Base-by-base conservation (phyloP, 2,113 vertebrate genomes). In the Platysternon megacephalum region DNA sequence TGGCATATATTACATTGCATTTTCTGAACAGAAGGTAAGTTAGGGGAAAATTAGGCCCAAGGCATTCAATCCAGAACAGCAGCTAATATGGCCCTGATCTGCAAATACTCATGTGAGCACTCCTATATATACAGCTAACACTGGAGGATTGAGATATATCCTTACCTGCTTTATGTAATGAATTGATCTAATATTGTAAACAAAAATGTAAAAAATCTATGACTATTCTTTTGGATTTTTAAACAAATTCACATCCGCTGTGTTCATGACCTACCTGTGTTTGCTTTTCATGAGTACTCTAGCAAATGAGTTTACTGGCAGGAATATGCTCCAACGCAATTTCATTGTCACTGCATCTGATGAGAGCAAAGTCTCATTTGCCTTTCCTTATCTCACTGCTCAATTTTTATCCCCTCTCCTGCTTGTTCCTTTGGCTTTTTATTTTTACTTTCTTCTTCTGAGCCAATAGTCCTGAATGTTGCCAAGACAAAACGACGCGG, bases 311-410 rank as follows among this genome's bases (percentile, higher is more conserved):
- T 78, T 93, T 85, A 87, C 61, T 89, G 85, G 72, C 26, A 95
- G 22, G 16, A 80, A 12, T 12, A 56, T 92, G 87, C 52, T 92
- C 83, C 82, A 65, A 87, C 91, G 42, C 26, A 80, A 84, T 91
- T 86, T 53, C 26, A 94, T 94, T 86, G 44, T 29, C 78, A 29
- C 29, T 52, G 8, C 14, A 78, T 6, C 6, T 87, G 29, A 5
- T 78, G 80, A 56, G 49, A 93, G 51, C 58, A 87, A 46, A 96
- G 21, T 56, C 7, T 88, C 5, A 49, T 95, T 94, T 93, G 44
- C 79, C 28, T 72, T 55, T 74, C n/a, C 16, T 39, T 72, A 1
- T 78, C 82, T 88, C 24, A 4, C 78, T n/a, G 26, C 72, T 80
- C 32, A 79, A 29, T 65, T 76, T 3, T 89, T 72, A 28, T 11